phyloP scores from a whole-genome alignment of 2,888 invertebrate genomes.

The Asteroscopus sphinx region DNA sequence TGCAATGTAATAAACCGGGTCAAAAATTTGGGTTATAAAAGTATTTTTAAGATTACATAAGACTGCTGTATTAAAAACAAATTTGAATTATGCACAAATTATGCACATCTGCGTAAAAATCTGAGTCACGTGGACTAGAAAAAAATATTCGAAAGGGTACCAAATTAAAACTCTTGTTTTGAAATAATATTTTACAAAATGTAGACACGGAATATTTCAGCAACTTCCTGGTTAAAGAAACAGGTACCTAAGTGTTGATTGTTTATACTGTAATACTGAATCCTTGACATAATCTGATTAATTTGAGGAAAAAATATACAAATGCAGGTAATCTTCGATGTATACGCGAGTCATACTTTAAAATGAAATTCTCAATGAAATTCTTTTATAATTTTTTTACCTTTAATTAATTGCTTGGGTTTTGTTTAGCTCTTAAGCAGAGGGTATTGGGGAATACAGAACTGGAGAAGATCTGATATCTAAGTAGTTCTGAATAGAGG shows the following conservation, averaged over 20 bases:
- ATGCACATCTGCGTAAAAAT: background rate
- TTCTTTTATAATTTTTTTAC: too few species aligned
- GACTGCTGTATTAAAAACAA: background rate
- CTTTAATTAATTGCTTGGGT: too few species aligned
- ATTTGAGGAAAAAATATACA: background rate
- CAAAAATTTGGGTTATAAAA: too few species aligned
- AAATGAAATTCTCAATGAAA: too few species aligned
- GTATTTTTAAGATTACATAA: background rate
- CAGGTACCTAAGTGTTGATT: slow-evolving; percentile 11
- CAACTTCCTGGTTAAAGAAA: slow-evolving; percentile 19
- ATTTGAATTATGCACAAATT: too few species aligned
- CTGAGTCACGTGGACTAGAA: background rate
- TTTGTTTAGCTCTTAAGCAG: too few species aligned
- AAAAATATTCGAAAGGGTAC: slow-evolving; percentile 11
- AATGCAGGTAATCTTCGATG: slow-evolving; percentile 9
- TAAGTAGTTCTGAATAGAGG: too few species aligned
- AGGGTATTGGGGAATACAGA: too few species aligned
- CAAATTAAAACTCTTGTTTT: background rate
- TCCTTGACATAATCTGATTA: slow-evolving; percentile 48
- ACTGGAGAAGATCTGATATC: too few species aligned
- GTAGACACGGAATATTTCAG: background rate
- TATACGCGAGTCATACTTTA: background rate
- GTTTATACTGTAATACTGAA: slow-evolving; percentile 25
- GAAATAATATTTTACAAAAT: background rate
- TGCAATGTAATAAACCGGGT: too few species aligned